Percentiles rank a stretch among this genome's conserved stretches.
Evolutionary conservation across 2,888 invertebrate genomes (phyloP).

Genomic region (Pseudoips prasinana): DNA sequence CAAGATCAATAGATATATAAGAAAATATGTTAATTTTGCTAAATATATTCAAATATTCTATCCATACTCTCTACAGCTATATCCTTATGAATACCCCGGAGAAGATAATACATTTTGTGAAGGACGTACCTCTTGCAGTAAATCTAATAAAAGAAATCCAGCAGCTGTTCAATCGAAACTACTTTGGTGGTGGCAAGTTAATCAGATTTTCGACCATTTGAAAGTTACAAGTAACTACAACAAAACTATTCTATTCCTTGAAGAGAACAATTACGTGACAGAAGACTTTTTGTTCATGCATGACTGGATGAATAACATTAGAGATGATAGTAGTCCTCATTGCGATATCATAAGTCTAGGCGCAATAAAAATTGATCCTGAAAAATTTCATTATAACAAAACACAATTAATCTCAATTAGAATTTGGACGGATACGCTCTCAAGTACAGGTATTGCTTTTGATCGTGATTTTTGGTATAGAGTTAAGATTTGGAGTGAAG

Average conservation of each 20-base stretch:
- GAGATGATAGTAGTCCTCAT: constrained; percentile 27
- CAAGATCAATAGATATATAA: constrained; percentile 31
- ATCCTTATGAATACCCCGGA: constrained; percentile 46
- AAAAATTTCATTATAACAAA: constrained; percentile 18
- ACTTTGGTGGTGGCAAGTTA: constrained; percentile 56
- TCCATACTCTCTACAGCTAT: constrained; percentile 43
- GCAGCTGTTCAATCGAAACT: constrained; percentile 42
- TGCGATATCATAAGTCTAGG: constrained; percentile 45
- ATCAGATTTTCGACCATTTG: constrained; percentile 44
- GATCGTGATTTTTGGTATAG: constrained; percentile 41
- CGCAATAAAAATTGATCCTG: too few relatives aligned
- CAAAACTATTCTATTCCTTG: constrained; percentile 34
- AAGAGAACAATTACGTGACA: constrained; percentile 42
- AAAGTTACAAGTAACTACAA: constrained; percentile 21
- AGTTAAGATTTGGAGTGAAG: constrained; percentile 31
- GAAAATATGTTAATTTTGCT: constrained; percentile 24
- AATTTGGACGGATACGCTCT: constrained; percentile 13
- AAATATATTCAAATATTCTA: constrained; percentile 38
- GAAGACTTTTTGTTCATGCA: constrained; percentile 41
- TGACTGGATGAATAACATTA: constrained; percentile 26
- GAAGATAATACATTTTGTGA: constrained; percentile 36
- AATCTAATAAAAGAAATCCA: constrained; percentile 25
- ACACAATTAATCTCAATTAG: constrained; percentile 20
- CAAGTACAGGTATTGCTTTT: constrained; percentile 41
- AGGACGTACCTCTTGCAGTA: constrained; percentile 34